These are phyloP conservation scores for Hylyphantes graminicola DNA, from an alignment of 1,140 invertebrate genomes.

Conservation along the genomic window DNA sequence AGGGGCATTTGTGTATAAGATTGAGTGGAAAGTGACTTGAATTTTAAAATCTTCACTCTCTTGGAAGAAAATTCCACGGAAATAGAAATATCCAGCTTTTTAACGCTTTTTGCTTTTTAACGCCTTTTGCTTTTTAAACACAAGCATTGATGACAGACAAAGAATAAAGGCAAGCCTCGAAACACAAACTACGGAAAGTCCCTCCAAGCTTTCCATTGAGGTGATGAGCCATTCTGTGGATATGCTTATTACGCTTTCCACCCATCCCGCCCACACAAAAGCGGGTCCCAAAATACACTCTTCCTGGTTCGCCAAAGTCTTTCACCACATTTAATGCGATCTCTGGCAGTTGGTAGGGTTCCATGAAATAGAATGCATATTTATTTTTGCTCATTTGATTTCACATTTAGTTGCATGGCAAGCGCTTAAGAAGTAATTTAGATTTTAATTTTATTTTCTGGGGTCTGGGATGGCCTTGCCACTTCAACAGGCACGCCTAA, in stretches of 20 bases:
- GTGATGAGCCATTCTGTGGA: neutral
- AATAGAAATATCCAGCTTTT: no score
- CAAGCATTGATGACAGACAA: no score
- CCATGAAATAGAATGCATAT: constrained; percentile 10
- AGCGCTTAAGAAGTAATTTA: constrained; percentile 10
- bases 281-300: constrained; percentile 27
- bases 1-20: no score
- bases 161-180: no score
- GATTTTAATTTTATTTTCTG: constrained; percentile 3
- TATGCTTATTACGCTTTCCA: constrained; percentile 31
- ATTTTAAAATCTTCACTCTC: no score
- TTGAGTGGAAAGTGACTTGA: no score
- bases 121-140: no score
- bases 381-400: constrained; percentile 13
- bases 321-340: constrained; percentile 9
- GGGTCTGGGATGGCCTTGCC: constrained; percentile 2
- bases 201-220: no score
- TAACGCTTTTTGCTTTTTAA: no score
- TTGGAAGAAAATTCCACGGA: no score
- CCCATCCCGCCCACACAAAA: constrained; percentile 23
- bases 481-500: neutral
- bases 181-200: no score
- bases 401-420: constrained; percentile 11
- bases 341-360: constrained; percentile 36
- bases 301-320: constrained; percentile 33